Conservation (phyloP, 2,113 vertebrate species). For the Halichoerus grypus region DNA sequence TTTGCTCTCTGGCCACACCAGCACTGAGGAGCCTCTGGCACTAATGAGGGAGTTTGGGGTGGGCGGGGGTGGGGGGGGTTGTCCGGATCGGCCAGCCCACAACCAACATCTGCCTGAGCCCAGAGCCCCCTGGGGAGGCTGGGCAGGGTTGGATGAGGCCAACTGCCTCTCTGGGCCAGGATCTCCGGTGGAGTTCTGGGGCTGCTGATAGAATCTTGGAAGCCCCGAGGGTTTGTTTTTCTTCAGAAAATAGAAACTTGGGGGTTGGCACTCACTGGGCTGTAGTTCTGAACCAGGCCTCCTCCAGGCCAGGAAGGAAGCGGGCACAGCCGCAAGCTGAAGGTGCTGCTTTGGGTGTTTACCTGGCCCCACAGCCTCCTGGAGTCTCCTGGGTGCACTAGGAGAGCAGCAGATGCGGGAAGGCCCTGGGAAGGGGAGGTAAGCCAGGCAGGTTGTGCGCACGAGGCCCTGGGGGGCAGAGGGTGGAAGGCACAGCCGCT, state of each 20-base stretch:
- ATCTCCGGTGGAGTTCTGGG: background rate
- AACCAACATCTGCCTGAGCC: background rate
- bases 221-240: background rate
- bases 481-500: background rate
- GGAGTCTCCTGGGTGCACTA: background rate
- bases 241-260: background rate
- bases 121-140: background rate
- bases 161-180: background rate
- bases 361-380: background rate
- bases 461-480: rapidly evolving
- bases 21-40: background rate
- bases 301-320: rapidly evolving
- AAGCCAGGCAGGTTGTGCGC: background rate
- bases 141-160: conserved; percentile 16
- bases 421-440: background rate
- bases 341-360: background rate
- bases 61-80: background rate
- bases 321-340: rapidly evolving
- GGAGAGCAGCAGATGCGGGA: background rate
- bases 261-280: background rate
- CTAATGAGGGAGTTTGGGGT: conserved; percentile 6
- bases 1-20: background rate
- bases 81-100: background rate
- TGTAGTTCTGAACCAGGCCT: background rate
- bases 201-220: background rate